phyloP scores from a whole-genome alignment of 2,888 invertebrate species.

The Lapara coniferarum region DNA sequence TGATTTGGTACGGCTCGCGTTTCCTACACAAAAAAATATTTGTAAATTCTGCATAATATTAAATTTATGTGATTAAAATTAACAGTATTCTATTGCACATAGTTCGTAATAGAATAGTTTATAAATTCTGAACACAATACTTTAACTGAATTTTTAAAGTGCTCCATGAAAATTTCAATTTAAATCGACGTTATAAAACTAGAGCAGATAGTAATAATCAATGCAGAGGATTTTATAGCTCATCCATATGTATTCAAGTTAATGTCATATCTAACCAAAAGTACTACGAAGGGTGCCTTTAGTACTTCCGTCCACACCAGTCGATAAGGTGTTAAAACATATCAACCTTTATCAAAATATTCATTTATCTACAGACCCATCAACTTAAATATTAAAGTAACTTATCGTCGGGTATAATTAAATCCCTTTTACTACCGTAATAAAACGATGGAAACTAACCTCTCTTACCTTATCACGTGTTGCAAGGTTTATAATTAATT shows the following conservation, averaged over 20 bases:
- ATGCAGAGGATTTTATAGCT: not conserved
- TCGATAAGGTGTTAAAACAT: slow-evolving; percentile 10
- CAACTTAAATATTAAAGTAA: slow-evolving; percentile 1
- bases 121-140: no score
- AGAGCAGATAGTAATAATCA: not conserved
- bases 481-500: slow-evolving; percentile 53
- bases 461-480: slow-evolving; percentile 51
- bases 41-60: no score
- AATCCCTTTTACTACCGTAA: slow-evolving; percentile 47
- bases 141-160: not conserved
- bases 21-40: not conserved
- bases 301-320: not conserved
- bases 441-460: slow-evolving; percentile 49
- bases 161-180: not conserved
- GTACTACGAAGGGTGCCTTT: not conserved
- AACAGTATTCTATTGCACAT: no score
- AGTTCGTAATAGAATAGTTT: no score
- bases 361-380: slow-evolving; percentile 19
- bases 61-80: no score
- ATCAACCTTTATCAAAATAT: slow-evolving; percentile 31
- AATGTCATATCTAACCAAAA: not conserved
- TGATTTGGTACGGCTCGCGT: not conserved
- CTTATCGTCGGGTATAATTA: slow-evolving; percentile 39
- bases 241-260: slow-evolving; percentile 2
- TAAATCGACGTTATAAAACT: not conserved